These are phyloP conservation scores for Lindbergichthys nudifrons DNA, from an alignment of 2,797 vertebrate genomes.

Conservation along the genomic window DNA sequence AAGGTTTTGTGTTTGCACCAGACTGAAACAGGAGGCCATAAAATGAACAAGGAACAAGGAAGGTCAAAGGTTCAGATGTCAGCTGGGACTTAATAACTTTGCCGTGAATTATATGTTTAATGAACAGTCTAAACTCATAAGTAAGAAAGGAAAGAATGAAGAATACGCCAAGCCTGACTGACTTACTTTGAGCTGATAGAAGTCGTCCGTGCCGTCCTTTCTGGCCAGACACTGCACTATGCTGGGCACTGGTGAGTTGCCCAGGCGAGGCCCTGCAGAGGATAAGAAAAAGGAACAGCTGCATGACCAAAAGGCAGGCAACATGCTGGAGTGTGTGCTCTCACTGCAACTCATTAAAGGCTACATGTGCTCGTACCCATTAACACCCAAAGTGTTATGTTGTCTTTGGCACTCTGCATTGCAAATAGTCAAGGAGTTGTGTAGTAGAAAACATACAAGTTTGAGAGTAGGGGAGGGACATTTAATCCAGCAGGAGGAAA, in stretches of 20 bases:
- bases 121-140: background rate
- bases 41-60: slow-evolving; percentile 56
- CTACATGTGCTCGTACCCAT: slow-evolving; percentile 58
- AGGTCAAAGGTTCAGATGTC: slow-evolving; percentile 75
- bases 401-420: slow-evolving; percentile 67
- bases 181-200: slow-evolving; percentile 99
- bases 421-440: slow-evolving; percentile 46
- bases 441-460: slow-evolving; percentile 27
- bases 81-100: slow-evolving; percentile 35
- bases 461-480: slow-evolving; percentile 14
- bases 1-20: slow-evolving; percentile 51
- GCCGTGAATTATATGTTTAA: slow-evolving; percentile 22
- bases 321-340: slow-evolving; percentile 64
- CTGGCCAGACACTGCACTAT: slow-evolving; percentile 99
- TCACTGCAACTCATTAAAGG: slow-evolving; percentile 65
- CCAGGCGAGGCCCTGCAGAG: slow-evolving; percentile 92
- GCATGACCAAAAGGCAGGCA: slow-evolving; percentile 80
- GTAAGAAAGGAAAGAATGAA: background rate
- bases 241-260: slow-evolving; percentile 98
- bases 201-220: slow-evolving; percentile 99
- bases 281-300: slow-evolving; percentile 75
- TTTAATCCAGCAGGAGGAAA: slow-evolving; percentile 43
- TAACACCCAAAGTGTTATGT: slow-evolving; percentile 70
- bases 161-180: background rate
- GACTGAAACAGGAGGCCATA: slow-evolving; percentile 63